Evolutionary conservation across 2,888 invertebrate genomes (phyloP), one percentile per base, ranked within the genome.

Genomic region (Patella pellucida): DNA sequence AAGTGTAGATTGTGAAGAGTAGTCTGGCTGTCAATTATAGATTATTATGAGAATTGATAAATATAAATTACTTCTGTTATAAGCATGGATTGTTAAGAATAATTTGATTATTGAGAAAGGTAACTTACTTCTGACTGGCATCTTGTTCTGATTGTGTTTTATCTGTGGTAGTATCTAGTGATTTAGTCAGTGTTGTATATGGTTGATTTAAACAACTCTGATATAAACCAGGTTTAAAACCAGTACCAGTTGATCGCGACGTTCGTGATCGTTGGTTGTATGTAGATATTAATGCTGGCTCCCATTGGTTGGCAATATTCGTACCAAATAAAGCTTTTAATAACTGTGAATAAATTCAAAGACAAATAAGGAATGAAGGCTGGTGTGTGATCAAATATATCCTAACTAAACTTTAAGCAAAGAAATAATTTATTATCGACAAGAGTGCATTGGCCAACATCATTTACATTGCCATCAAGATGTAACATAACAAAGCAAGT

Each of bases 321-420:
- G 95, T 95, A 2, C 95, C 92, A 89, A 95, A 96, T 7, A 96
- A 91, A 82, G 95, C 94, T 91, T 95, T 92, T 82, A 93, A 85
- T 70, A 93, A 85, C 92, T 93, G 87, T 41, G 41, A 41, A 41
- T 41, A 41, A 41, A 41, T 9, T 41, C 31, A 88, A 85, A n/a
- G 74, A 51, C 50, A 76, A 62, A 67, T 4, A 56, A 54, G 3
- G 69, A 9, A 11, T 75, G 31, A 41, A 41, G 31, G 31, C 3
- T 5, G 5, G 31, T 5, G 31, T 41, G 31, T 7, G 31, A 41
- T 41, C 31, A 41, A 41, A 41, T 41, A 41, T 5, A 41, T 41
- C 5, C 4, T 41, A 41, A 4, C 7, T 5, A 5, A 5, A 41
- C 31, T 0, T 41, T 7, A 41, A 5, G 31, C 31, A 41, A 41